These are phyloP conservation scores for Hipparchia sbordonii DNA, from an alignment of 2,888 invertebrate genomes.

Conservation along the genomic window DNA sequence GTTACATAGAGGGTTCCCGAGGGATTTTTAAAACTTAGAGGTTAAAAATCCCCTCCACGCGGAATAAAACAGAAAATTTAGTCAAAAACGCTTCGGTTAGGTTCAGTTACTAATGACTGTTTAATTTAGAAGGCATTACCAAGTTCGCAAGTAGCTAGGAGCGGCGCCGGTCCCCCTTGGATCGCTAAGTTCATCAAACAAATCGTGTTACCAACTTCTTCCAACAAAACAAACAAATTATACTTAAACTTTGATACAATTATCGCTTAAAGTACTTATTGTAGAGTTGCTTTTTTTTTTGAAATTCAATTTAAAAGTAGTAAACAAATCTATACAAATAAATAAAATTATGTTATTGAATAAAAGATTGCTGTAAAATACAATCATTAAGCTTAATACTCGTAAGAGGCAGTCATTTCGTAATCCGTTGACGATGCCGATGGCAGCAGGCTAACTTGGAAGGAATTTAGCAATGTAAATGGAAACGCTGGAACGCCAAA, in stretches of 20 bases:
- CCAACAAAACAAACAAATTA: constrained; percentile 11
- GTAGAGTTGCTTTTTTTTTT: not conserved
- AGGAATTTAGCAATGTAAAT: too few relatives aligned
- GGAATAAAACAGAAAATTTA: not conserved
- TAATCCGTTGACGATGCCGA: too few relatives aligned
- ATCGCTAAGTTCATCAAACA: constrained; percentile 14
- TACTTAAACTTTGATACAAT: constrained; percentile 7
- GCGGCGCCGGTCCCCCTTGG: constrained; percentile 5
- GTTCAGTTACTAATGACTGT: constrained; percentile 13
- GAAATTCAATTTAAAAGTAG: not conserved
- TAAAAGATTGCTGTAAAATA: too few relatives aligned
- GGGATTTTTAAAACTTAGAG: too few relatives aligned
- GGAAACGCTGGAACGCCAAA: too few relatives aligned
- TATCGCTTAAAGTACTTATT: not conserved
- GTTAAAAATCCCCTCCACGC: too few relatives aligned
- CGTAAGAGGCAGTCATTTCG: too few relatives aligned
- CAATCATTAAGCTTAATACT: too few relatives aligned
- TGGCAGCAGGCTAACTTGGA: too few relatives aligned
- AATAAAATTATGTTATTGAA: not conserved
- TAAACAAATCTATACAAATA: not conserved
- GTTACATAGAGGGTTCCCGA: too few relatives aligned
- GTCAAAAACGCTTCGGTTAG: not conserved
- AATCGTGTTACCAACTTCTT: constrained; percentile 18
- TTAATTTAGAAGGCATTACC: constrained; percentile 1
- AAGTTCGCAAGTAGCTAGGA: not conserved